These are phyloP conservation scores for Acropora tenuis DNA, from an alignment of 64 coral and sea anemone species.

Conservation along the genomic window DNA sequence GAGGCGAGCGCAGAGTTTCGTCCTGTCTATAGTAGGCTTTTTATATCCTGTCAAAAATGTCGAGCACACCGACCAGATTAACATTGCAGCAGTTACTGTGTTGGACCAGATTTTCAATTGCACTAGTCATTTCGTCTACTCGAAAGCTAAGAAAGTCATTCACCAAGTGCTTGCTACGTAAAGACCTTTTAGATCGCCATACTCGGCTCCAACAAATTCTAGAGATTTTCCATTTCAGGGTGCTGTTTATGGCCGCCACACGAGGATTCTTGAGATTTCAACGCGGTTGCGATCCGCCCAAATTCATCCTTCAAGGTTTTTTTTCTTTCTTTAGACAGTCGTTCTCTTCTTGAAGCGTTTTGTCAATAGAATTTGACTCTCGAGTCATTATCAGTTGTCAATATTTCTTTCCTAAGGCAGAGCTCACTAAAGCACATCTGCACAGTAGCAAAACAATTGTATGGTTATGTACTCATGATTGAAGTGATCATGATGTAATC, in stretches of 20 bases:
- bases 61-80: background rate
- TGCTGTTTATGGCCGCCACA: background rate
- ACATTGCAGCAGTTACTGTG: background rate
- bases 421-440: no score
- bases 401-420: no score
- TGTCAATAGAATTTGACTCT: no score
- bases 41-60: background rate
- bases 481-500: no score
- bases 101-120: background rate
- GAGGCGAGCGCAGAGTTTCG: conserved; percentile 5
- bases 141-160: background rate
- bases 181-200: background rate
- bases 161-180: background rate
- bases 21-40: conserved; percentile 31
- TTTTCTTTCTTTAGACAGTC: background rate
- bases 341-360: no score
- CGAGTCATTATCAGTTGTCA: no score
- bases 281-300: background rate
- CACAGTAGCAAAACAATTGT: no score
- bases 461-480: no score
- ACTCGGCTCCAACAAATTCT: background rate
- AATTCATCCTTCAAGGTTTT: background rate
- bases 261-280: background rate
- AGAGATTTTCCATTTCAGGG: background rate
- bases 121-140: conserved; percentile 13